These are phyloP conservation scores for Ceriagrion tenellum DNA, from an alignment of 2,888 invertebrate species.

Conservation along the genomic window DNA sequence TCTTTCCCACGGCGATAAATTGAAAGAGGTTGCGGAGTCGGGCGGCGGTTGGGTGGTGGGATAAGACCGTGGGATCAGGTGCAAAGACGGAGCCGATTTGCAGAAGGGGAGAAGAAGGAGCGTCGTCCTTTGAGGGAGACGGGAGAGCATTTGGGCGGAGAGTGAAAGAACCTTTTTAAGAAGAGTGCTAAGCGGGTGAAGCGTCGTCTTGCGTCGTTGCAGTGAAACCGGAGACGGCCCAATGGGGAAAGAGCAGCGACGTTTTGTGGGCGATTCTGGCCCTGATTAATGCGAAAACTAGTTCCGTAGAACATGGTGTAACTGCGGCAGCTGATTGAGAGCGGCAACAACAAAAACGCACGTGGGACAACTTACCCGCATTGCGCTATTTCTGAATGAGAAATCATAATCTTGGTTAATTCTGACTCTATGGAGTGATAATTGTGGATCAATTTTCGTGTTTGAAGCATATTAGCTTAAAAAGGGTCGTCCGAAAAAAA, in stretches of 20 bases:
- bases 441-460: too few relatives aligned
- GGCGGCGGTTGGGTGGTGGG: background rate
- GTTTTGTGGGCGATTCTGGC: background rate
- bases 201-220: background rate
- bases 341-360: too few relatives aligned
- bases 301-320: too few relatives aligned
- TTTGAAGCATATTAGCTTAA: too few relatives aligned
- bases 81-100: background rate
- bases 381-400: too few relatives aligned
- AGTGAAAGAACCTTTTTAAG: background rate
- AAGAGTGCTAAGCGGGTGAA: background rate
- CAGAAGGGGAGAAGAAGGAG: background rate
- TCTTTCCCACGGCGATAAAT: background rate
- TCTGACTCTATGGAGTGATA: too few relatives aligned
- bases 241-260: background rate
- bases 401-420: too few relatives aligned
- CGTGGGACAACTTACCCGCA: too few relatives aligned
- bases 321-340: too few relatives aligned
- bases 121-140: background rate
- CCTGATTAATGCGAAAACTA: background rate
- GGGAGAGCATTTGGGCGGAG: background rate
- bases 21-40: background rate
- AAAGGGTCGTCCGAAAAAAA: too few relatives aligned
- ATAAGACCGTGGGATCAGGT: background rate
- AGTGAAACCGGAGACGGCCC: background rate